Evolutionary conservation across 2,113 vertebrate genomes (phyloP).

Genomic region (Odontesthes bonariensis): DNA sequence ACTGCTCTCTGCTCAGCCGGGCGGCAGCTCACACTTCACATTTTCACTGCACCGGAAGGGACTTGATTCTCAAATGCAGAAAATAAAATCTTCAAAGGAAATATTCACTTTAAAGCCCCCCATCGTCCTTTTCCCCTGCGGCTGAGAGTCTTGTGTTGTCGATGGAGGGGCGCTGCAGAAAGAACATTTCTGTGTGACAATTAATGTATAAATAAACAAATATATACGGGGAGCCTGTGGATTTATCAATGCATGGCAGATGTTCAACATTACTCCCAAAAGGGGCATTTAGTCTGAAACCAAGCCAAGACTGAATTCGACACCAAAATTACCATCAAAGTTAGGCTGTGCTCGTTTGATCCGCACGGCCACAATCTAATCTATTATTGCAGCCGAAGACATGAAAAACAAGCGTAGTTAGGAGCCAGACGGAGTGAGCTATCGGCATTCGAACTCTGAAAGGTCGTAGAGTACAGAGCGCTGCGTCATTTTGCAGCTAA

Average conservation of each 20-base stretch:
- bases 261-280: constrained; percentile 58
- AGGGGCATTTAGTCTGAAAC: constrained; percentile 45
- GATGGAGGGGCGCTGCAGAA: constrained; percentile 41
- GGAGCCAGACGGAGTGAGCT: constrained; percentile 54
- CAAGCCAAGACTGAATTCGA: constrained; percentile 52
- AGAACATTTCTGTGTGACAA: constrained; percentile 31
- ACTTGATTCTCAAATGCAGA: constrained; percentile 35
- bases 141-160: constrained; percentile 61
- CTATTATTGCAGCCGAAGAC: constrained; percentile 28
- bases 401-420: constrained; percentile 42
- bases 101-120: constrained; percentile 70
- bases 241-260: constrained; percentile 69
- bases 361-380: constrained; percentile 29
- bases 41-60: constrained; percentile 58
- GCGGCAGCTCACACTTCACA: constrained; percentile 43
- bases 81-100: not conserved
- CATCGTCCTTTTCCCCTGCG: constrained; percentile 52
- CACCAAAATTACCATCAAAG: constrained; percentile 48
- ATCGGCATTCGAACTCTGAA: constrained; percentile 29
- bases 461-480: constrained; percentile 33
- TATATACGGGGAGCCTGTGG: constrained; percentile 35
- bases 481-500: constrained; percentile 63
- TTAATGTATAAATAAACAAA: constrained; percentile 63
- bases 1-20: constrained; percentile 66
- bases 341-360: constrained; percentile 34